Evolutionary conservation across 1,140 invertebrate species (phyloP), one percentile per base, ranked within the genome.

Genomic region (Drosophila bocki): DNA sequence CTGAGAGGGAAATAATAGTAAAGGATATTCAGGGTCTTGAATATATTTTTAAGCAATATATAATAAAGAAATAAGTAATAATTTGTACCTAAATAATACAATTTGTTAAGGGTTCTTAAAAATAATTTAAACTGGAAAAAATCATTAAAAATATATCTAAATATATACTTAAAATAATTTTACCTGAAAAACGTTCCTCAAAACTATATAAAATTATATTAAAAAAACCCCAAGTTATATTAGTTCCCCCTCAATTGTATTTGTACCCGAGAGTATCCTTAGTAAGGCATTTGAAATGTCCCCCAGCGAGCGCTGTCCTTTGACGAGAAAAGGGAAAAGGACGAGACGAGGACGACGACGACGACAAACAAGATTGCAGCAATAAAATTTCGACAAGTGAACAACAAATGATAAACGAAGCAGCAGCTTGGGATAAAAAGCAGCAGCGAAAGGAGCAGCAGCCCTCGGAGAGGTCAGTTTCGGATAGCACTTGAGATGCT

Each of bases 301-400:
- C 81, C 84, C 64, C 64, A 68, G 84, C 72, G 81, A 56, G 54
- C 57, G 64, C 75, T 62, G 72, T 84, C 62, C 77, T 80, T 80
- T 80, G 77, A 79, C 76, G 61, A 79, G 57, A 37, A 59, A 63
- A 65, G 62, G 57, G 57, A 65, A 44, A 54, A 69, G 67, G 67
- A 68, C 67, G 67, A 68, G 48, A 45, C n/a, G n/a, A n/a, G 32
- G 65, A 50, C 65, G 81, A 75, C 75, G 71, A 77, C 80, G 82
- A 82, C 80, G 82, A 87, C 85, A 90, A 84, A 88, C 85, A 88
- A 90, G 85, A 88, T 88, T 88, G 85, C 85, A 90, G 85, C 85
- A 88, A 88, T 88, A 88, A 88, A 88, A 88, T 90, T 90, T 88
- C 84, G 84, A 88, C 85, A 88, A 88, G 84, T 88, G 85, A 88